These are phyloP conservation scores for Oceanodroma tethys DNA, from an alignment of 2,113 vertebrate species.

Conservation along the genomic window DNA sequence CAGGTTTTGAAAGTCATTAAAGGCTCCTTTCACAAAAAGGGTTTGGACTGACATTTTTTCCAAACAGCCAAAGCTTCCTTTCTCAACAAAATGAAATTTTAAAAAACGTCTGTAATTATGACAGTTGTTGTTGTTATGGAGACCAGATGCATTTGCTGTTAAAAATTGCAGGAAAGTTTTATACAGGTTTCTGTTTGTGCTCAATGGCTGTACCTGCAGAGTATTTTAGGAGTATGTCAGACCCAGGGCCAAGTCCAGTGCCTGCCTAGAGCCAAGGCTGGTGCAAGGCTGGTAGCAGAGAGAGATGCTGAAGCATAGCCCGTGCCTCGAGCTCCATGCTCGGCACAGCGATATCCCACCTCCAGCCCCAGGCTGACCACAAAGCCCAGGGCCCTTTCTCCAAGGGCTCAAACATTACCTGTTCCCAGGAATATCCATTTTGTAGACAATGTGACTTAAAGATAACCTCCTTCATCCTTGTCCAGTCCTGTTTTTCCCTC, in stretches of 20 bases:
- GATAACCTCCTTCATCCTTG: neutral
- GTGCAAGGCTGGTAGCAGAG: neutral
- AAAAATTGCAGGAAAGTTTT: neutral
- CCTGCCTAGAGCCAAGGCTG: neutral
- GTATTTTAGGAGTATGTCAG: neutral
- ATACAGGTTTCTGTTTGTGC: neutral
- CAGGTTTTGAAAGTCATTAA: neutral
- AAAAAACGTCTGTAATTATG: neutral
- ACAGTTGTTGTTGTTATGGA: neutral
- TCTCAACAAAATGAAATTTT: neutral
- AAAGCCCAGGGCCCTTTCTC: neutral
- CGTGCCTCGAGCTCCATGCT: fast-evolving
- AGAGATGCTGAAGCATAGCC: neutral
- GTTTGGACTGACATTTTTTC: neutral
- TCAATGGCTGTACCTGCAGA: neutral
- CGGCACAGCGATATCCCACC: neutral
- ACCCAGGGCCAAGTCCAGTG: neutral
- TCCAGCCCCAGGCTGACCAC: neutral
- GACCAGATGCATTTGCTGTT: neutral
- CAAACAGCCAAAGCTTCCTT: neutral
- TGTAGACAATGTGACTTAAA: neutral
- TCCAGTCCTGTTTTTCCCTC: neutral
- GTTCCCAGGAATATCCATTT: neutral
- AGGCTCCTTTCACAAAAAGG: neutral
- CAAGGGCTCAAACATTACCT: neutral